Base-by-base conservation (phyloP, 2,888 invertebrate genomes). In the Apamea crenata region DNA sequence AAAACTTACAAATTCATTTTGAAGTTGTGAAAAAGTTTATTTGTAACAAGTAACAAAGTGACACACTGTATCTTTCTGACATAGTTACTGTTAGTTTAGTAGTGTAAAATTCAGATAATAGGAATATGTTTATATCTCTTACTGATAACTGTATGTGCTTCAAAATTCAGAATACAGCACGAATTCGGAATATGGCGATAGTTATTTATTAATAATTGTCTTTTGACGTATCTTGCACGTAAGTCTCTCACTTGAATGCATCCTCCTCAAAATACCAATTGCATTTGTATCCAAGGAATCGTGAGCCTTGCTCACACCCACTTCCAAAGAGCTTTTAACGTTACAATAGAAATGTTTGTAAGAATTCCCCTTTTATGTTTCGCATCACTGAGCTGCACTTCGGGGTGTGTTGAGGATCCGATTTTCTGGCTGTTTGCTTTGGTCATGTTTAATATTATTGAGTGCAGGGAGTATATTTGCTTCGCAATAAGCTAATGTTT, bases 351-450 rank as follows among this genome's bases (percentile, higher is more conserved):
- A 68, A 68, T 73, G 66, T 78, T 88, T 84, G 44, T 84, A 81
- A 32, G 85, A 72, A 75, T 65, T 75, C 66, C 85, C 73, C 84
- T 81, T 32, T 75, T 61, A 8, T 29, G 81, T 80, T 71, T 69
- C 83, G 68, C 79, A 78, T 50, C 75, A 87, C 65, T 83, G 89
- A 76, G 14, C 68, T 72, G 59, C 40, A 74, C 79, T 88, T 78
- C 53, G 47, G 80, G 80, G 87, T 77, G 85, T 25, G 72, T 16
- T 74, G 70, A 66, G 68, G 25, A 69, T 70, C 63, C 44, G 44
- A 67, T 87, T 77, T 77, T 78, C 63, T 81, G 74, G 32, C 47
- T 77, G 67, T 77, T 87, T 82, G 73, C 7, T 69, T 77, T 71
- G 47, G 21, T 74, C 81, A 85, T 67, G 74, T 85, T 79, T 75